These are phyloP conservation scores for Halictus ligatus DNA, from an alignment of 2,888 invertebrate species.

Conservation along the genomic window DNA sequence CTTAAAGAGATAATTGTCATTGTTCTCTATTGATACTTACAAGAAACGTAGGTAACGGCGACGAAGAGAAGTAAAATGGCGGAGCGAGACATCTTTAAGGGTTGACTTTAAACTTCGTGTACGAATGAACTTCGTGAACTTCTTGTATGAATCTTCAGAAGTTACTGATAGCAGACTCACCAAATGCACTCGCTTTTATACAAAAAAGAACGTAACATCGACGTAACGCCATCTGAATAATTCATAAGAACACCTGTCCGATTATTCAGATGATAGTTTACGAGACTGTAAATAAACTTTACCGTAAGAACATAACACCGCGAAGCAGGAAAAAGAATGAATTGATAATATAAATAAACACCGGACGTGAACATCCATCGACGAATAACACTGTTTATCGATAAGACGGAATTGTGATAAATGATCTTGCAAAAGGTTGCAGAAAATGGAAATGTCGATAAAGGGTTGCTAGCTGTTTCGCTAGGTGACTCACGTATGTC, in stretches of 20 bases:
- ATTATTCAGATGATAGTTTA: background rate
- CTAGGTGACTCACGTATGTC: background rate
- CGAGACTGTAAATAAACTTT: background rate
- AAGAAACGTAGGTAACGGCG: background rate
- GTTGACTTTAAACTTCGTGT: background rate
- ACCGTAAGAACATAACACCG: background rate
- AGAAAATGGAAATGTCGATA: background rate
- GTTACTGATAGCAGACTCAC: background rate
- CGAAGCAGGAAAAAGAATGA: background rate
- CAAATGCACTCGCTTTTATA: background rate
- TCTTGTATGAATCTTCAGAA: background rate
- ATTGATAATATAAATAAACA: background rate
- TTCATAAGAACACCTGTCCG: background rate
- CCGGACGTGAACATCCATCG: background rate
- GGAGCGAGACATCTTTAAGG: slow-evolving; percentile 30
- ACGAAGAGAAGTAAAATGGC: slow-evolving; percentile 23
- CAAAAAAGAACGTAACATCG: background rate
- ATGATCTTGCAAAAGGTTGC: background rate
- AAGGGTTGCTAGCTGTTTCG: background rate
- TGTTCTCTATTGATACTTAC: slow-evolving; percentile 37
- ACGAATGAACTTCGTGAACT: too few relatives aligned
- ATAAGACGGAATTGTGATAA: background rate
- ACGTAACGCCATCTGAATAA: background rate
- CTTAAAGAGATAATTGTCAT: background rate
- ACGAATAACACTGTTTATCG: background rate